Evolutionary conservation across 2,113 vertebrate species (phyloP).

Genomic region (Desmodus rotundus): DNA sequence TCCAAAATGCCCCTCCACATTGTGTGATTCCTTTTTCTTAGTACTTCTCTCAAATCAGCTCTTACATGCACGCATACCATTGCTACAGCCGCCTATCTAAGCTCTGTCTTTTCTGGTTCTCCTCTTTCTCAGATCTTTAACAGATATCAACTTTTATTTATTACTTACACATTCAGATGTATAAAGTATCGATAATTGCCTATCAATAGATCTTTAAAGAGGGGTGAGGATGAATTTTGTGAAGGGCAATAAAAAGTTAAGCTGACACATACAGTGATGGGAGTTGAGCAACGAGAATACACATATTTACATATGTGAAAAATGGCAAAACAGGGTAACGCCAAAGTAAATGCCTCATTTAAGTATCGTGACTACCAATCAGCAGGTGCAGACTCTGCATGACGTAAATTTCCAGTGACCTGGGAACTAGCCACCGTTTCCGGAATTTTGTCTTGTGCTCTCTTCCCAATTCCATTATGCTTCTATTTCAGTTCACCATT

Average conservation of each 20-base stretch:
- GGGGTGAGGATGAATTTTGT: background rate
- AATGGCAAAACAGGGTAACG: background rate
- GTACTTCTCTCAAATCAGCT: background rate
- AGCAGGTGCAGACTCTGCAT: background rate
- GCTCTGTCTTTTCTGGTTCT: background rate
- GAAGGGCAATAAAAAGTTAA: background rate
- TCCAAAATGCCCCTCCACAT: background rate
- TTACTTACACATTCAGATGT: background rate
- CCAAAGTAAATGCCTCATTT: background rate
- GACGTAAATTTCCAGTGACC: background rate
- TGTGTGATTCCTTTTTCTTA: background rate
- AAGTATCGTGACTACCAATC: background rate
- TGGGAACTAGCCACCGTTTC: background rate
- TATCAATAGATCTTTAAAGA: background rate
- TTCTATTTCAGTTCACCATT: background rate
- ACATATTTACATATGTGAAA: background rate
- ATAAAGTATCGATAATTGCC: background rate
- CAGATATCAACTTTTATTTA: background rate
- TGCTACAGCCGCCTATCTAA: background rate
- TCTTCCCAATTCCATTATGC: background rate
- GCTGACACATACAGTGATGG: background rate
- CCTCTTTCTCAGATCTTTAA: background rate
- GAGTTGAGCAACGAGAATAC: background rate
- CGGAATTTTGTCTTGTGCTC: background rate
- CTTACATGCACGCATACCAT: accelerated